Conservation (phyloP, 2,113 vertebrate genomes). For the Spea bombifrons region DNA sequence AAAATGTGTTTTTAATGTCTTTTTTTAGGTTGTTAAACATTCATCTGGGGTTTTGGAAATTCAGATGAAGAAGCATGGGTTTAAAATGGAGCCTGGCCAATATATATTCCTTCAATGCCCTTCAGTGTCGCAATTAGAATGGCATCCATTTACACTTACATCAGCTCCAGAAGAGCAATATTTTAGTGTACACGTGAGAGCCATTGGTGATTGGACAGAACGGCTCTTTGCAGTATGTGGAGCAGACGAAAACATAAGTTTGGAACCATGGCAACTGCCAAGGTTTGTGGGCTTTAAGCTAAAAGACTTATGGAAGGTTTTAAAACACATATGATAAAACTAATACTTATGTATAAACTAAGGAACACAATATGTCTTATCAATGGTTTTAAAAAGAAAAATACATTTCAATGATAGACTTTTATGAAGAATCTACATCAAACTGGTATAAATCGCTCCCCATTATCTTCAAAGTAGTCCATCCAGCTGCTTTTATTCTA, state of each 20-base stretch:
- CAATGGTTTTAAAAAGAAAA: too few species aligned
- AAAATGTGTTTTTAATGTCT: slow-evolving; percentile 25
- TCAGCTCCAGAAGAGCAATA: slow-evolving; percentile 74
- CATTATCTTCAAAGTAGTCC: too few species aligned
- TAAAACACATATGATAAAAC: too few species aligned
- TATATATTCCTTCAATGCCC: slow-evolving; percentile 73
- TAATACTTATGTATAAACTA: too few species aligned
- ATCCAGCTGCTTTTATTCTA: too few species aligned
- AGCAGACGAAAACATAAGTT: slow-evolving; percentile 50
- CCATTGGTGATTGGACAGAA: slow-evolving; percentile 67
- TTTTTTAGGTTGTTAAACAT: slow-evolving; percentile 67
- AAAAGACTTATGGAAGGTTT: too few species aligned
- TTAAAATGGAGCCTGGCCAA: slow-evolving; percentile 73
- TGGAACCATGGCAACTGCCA: slow-evolving; percentile 61
- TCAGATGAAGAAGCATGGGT: slow-evolving; percentile 69
- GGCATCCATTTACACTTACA: slow-evolving; percentile 79
- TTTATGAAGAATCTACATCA: too few species aligned
- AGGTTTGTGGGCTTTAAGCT: slow-evolving; percentile 59
- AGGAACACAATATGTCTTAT: too few species aligned
- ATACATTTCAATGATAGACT: too few species aligned
- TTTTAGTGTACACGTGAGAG: slow-evolving; percentile 71
- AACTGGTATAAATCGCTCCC: too few species aligned
- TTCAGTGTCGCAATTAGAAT: slow-evolving; percentile 65
- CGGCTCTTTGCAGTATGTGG: slow-evolving; percentile 63
- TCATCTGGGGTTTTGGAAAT: slow-evolving; percentile 72